Evolutionary conservation across 2,113 vertebrate species (phyloP), one percentile per base, ranked within the genome.

Genomic region (Neofelis nebulosa): DNA sequence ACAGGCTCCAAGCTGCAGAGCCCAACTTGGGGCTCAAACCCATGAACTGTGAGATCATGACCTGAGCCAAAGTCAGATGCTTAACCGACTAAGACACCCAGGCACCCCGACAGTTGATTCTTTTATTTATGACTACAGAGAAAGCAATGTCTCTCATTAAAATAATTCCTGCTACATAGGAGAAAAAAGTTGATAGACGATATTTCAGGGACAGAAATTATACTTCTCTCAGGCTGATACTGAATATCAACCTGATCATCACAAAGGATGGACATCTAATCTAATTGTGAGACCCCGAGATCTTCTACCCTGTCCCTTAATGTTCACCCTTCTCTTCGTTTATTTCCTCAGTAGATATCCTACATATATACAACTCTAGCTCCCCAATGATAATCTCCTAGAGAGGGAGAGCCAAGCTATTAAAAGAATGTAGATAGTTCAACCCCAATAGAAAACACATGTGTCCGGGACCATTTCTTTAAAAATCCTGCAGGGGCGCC

Each of bases 101-200:
- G 57, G 57, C 23, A 7, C 21, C 57, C 57, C 21, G 15, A 33
- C 5, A 45, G 5, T 61, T 23, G 66, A 3, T 71, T 21, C 23
- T 90, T 90, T 57, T 91, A 84, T 89, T 95, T 93, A 55, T 97
- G 41, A 83, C 25, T 69, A 38, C 38, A 68, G 11, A 82, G 80
- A 93, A 61, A 1, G 12, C 11, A 82, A 27, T 80, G 16, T 61
- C 7, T 92, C 29, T 81, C 52, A 5, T 83, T 57, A 57, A 91
- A 93, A 48, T 84, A 91, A 73, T 68, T 73, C 15, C 45, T 29
- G 36, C 21, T 41, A 7, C 13, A 36, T n/a, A 88, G 4, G 18
- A 38, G 74, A 82, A 79, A 41, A 57, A 29, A 0, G 5, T 3
- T 48, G 3, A 1, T 9, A 33, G 27, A 55, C n/a, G 29, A 19